Evolutionary conservation across 2,797 vertebrate species (phyloP).

Genomic region (Oceanodroma leucorhoa): DNA sequence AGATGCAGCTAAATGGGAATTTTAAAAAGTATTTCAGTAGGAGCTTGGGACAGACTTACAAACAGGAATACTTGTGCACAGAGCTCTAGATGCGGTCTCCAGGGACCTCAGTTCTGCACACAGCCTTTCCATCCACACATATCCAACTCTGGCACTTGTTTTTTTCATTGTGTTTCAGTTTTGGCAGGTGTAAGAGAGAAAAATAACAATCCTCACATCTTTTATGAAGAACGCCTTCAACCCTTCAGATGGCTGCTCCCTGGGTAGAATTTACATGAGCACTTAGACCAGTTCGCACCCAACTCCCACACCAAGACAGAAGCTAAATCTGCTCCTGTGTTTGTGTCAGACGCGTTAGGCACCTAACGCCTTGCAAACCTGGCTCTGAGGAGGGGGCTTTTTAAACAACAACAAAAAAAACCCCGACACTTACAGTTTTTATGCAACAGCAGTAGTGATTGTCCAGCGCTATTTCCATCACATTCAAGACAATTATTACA

Average conservation of each 20-base stretch:
- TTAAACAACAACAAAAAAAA: neutral
- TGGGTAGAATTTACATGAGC: neutral
- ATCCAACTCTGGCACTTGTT: neutral
- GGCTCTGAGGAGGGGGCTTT: neutral
- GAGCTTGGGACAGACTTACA: neutral
- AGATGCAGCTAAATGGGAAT: neutral
- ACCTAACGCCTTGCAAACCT: neutral
- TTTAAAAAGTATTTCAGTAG: neutral
- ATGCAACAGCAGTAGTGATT: neutral
- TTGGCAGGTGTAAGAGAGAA: neutral
- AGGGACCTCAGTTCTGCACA: neutral
- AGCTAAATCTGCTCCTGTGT: neutral
- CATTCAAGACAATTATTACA: neutral
- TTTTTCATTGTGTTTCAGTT: neutral
- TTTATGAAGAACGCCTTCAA: neutral
- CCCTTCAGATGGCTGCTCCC: neutral
- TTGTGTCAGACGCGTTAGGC: rapidly evolving
- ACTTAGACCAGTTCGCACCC: neutral
- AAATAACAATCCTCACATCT: neutral
- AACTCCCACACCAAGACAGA: rapidly evolving
- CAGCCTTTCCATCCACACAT: neutral
- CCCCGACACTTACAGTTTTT: neutral
- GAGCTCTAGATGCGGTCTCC: neutral
- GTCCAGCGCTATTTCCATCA: neutral
- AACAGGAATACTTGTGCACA: neutral